phyloP scores from a whole-genome alignment of 2,888 invertebrate species.

The Lasioglossum vierecki region DNA sequence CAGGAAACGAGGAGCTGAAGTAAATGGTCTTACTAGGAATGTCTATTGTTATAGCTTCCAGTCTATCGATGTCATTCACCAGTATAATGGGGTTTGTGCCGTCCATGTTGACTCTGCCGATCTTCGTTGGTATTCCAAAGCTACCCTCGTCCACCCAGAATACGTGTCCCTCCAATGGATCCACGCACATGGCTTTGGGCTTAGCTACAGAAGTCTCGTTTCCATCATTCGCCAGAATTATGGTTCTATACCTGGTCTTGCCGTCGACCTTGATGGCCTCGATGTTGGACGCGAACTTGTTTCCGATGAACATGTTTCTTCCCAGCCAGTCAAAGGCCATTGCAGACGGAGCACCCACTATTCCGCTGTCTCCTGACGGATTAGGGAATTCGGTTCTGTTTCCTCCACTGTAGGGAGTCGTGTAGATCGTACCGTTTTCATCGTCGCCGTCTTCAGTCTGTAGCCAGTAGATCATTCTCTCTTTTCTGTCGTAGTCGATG shows the following conservation, averaged over 20 bases:
- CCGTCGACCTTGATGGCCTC: slow-evolving; percentile 95
- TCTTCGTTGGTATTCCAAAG: slow-evolving; percentile 93
- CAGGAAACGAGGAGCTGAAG: slow-evolving; percentile 92
- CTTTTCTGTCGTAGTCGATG: slow-evolving; percentile 95
- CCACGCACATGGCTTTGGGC: slow-evolving; percentile 94
- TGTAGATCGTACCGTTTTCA: slow-evolving; percentile 93
- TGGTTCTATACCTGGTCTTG: slow-evolving; percentile 91
- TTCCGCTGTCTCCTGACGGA: slow-evolving; percentile 88
- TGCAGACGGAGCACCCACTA: slow-evolving; percentile 95
- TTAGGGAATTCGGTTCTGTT: slow-evolving; percentile 93
- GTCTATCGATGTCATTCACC: slow-evolving; percentile 89
- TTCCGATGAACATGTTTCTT: slow-evolving; percentile 96
- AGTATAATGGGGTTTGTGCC: slow-evolving; percentile 92
- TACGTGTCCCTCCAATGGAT: slow-evolving; percentile 94
- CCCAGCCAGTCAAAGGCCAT: slow-evolving; percentile 99
- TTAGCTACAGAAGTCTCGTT: slow-evolving; percentile 93
- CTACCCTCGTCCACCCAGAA: slow-evolving; percentile 99
- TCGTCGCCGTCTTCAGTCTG: slow-evolving; percentile 90
- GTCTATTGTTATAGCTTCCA: slow-evolving; percentile 94
- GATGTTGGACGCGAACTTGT: slow-evolving; percentile 94
- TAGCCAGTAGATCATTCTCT: slow-evolving; percentile 94
- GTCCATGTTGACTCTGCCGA: slow-evolving; percentile 97
- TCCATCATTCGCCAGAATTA: slow-evolving; percentile 96
- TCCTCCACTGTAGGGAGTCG: slow-evolving; percentile 93
- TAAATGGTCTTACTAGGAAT: slow-evolving; percentile 93